phyloP scores from a whole-genome alignment of 1,140 invertebrate genomes.

The Drosophila dunni region DNA sequence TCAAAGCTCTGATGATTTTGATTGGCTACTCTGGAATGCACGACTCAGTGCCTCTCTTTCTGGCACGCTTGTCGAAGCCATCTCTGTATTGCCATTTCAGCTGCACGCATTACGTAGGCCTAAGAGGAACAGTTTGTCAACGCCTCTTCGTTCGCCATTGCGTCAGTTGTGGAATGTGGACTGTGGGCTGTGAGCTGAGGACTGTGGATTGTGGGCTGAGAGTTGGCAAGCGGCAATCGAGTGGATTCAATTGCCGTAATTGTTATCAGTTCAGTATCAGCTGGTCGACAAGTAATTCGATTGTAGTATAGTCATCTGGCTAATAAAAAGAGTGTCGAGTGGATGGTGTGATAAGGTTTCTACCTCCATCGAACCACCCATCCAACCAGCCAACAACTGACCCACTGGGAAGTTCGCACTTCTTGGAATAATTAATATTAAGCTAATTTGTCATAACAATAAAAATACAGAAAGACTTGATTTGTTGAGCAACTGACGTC shows the following conservation, averaged over 20 bases:
- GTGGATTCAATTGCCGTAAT: constrained; percentile 47
- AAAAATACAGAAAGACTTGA: neutral
- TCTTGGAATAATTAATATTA: constrained; percentile 42
- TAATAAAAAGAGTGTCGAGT: constrained; percentile 40
- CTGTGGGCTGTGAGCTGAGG: neutral
- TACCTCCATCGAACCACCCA: neutral
- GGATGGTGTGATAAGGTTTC: constrained; percentile 48
- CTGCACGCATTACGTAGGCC: constrained; percentile 5
- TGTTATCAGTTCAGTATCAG: constrained; percentile 42
- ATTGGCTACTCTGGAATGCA: constrained; percentile 10
- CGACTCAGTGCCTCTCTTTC: constrained; percentile 12
- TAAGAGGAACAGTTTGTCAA: constrained; percentile 48
- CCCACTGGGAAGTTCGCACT: constrained; percentile 66
- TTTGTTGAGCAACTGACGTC: constrained; percentile 37
- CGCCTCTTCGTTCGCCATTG: constrained; percentile 61
- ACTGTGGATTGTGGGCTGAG: neutral
- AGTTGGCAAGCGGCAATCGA: constrained; percentile 50
- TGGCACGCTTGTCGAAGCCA: neutral
- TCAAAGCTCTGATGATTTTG: constrained; percentile 8
- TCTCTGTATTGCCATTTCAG: constrained; percentile 3
- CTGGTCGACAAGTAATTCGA: constrained; percentile 55
- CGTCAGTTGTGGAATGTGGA: constrained; percentile 10
- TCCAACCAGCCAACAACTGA: neutral
- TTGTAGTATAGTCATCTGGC: constrained; percentile 28
- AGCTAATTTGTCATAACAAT: constrained; percentile 40